A percentile compares a stretch with the other conserved stretches of the same genome.
phyloP scores from a whole-genome alignment of 2,113 vertebrate species.

The Shinisaurus crocodilurus region DNA sequence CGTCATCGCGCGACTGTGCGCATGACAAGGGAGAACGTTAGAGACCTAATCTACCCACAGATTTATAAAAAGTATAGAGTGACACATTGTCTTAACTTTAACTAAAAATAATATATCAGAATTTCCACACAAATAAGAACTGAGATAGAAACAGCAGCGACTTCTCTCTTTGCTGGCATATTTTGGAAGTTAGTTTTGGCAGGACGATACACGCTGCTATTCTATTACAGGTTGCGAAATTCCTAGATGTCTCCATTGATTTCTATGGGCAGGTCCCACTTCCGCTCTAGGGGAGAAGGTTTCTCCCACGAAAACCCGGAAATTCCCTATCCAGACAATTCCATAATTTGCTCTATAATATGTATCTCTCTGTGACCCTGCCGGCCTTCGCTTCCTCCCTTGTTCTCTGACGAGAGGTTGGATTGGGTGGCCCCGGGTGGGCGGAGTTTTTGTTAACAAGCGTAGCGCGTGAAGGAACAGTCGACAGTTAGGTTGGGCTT shows the following conservation, averaged over 20 bases:
- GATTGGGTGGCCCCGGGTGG: not conserved
- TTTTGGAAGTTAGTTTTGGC: not conserved
- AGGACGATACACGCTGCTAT: too few species aligned
- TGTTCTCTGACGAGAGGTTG: not conserved
- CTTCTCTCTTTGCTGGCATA: not conserved
- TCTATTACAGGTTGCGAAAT: not conserved
- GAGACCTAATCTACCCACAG: not conserved
- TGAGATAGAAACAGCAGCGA: not conserved
- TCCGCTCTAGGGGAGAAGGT: too few species aligned
- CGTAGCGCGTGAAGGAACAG: rapidly evolving
- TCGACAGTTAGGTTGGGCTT: not conserved
- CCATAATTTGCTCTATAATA: not conserved
- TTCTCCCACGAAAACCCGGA: not conserved
- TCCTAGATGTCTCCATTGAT: not conserved
- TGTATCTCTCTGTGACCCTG: not conserved
- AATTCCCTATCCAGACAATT: not conserved
- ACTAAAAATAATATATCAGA: not conserved
- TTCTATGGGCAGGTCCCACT: not conserved
- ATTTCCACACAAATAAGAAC: not conserved
- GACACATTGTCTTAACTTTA: not conserved
- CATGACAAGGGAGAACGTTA: not conserved
- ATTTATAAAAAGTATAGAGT: not conserved
- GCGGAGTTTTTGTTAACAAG: not conserved
- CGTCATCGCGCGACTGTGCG: not conserved
- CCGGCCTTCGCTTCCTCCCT: not conserved